phyloP scores from a whole-genome alignment of 2,888 invertebrate genomes.

The Clanis bilineata region DNA sequence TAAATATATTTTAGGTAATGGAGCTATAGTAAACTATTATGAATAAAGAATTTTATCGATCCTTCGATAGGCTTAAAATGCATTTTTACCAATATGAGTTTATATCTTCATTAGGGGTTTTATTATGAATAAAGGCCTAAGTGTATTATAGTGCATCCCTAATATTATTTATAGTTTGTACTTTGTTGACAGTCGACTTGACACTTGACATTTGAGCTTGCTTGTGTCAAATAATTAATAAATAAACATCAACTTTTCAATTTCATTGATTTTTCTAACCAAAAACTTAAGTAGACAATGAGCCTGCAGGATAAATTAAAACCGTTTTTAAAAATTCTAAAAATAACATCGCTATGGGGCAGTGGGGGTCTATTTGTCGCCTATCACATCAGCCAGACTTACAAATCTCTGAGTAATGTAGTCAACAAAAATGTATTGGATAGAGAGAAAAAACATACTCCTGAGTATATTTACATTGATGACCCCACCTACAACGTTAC shows the following conservation, averaged over 20 bases:
- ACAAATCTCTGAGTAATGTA: conserved; percentile 49
- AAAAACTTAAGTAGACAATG: conserved; percentile 36
- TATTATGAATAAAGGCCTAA: no score
- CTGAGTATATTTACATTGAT: conserved; percentile 75
- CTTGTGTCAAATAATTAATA: not conserved
- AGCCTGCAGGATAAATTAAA: conserved; percentile 57
- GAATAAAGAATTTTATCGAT: no score
- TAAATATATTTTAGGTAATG: no score
- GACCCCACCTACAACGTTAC: conserved; percentile 62
- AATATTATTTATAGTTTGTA: no score
- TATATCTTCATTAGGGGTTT: no score
- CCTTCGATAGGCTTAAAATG: no score
- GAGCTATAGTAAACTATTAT: no score
- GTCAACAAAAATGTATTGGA: conserved; percentile 67
- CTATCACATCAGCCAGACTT: conserved; percentile 58
- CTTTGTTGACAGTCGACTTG: no score
- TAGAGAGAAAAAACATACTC: conserved; percentile 62
- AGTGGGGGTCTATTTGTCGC: conserved; percentile 48
- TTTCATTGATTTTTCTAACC: not conserved
- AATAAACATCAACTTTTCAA: not conserved
- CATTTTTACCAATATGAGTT: no score
- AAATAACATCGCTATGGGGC: conserved; percentile 47
- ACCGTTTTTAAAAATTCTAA: conserved; percentile 50
- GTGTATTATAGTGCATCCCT: no score
- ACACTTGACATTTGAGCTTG: no score